phyloP scores from a whole-genome alignment of 2,888 invertebrate species.

The Falcaria lacertinaria region DNA sequence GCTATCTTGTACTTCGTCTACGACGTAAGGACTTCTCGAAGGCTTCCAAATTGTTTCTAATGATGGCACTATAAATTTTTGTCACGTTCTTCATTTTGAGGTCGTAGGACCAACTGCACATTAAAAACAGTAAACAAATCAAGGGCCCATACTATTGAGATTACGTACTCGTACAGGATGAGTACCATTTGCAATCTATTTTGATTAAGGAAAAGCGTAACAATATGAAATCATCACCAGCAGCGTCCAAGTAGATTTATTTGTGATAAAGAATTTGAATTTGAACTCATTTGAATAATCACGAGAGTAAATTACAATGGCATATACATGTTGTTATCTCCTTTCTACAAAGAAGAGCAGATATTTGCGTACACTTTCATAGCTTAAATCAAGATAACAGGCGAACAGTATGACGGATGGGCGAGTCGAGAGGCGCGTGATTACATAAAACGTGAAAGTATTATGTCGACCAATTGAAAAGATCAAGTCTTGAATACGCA shows the following conservation, averaged over 20 bases:
- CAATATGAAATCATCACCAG: no score
- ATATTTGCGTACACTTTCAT: slow-evolving; percentile 55
- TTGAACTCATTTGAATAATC: no score
- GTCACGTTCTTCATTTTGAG: not conserved
- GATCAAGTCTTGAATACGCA: slow-evolving; percentile 43
- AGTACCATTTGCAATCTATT: no score
- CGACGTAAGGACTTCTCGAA: not conserved
- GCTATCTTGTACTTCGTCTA: slow-evolving; percentile 1
- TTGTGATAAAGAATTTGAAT: no score
- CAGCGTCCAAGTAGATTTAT: no score
- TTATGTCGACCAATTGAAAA: slow-evolving; percentile 58
- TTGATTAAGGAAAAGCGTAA: no score
- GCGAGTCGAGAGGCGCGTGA: slow-evolving; percentile 55
- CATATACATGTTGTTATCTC: slow-evolving; percentile 33
- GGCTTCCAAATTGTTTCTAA: not conserved
- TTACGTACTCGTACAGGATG: no score
- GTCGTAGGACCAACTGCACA: no score
- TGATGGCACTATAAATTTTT: not conserved
- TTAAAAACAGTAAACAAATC: not conserved
- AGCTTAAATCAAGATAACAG: slow-evolving; percentile 60
- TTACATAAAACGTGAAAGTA: slow-evolving; percentile 70
- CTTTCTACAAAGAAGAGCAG: slow-evolving; percentile 46
- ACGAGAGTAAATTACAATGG: slow-evolving; percentile 18
- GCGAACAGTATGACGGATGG: slow-evolving; percentile 58
- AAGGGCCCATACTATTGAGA: no score